Conservation (phyloP, 2,797 vertebrate genomes). For the Amblyopsis hoosieri region DNA sequence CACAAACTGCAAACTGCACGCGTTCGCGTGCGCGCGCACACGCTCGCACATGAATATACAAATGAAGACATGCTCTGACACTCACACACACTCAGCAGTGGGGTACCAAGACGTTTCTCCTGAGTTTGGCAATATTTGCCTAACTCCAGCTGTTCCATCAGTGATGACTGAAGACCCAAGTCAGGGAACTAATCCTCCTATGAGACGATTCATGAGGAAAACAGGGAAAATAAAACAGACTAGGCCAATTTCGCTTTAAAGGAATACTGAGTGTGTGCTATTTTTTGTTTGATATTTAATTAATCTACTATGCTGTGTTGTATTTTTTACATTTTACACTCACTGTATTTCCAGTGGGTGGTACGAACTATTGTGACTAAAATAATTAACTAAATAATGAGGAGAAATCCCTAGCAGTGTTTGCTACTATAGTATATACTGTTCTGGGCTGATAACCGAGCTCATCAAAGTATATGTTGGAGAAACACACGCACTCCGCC, state of each 20-base stretch:
- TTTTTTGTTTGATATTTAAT: conserved; percentile 62
- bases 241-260: too few relatives aligned
- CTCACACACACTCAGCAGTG: conserved; percentile 24
- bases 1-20: neutral
- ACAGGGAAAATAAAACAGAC: too few relatives aligned
- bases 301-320: conserved; percentile 61
- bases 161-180: conserved; percentile 21
- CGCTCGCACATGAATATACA: conserved; percentile 13
- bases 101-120: conserved; percentile 30
- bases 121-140: conserved; percentile 48
- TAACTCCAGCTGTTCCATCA: conserved; percentile 50
- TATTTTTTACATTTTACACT: conserved; percentile 30
- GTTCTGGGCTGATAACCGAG: neutral
- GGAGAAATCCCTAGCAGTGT: neutral
- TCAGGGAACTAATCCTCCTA: too few relatives aligned
- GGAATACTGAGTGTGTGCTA: conserved; percentile 6
- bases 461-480: too few relatives aligned
- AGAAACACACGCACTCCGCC: too few relatives aligned
- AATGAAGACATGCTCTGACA: neutral
- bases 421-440: neutral
- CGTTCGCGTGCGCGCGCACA: neutral
- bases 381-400: too few relatives aligned
- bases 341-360: conserved; percentile 34
- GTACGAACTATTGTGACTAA: conserved; percentile 32
- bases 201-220: too few relatives aligned